Base-by-base conservation (phyloP, 2,888 invertebrate genomes). In the Chaetogeoica ovagalla region DNA sequence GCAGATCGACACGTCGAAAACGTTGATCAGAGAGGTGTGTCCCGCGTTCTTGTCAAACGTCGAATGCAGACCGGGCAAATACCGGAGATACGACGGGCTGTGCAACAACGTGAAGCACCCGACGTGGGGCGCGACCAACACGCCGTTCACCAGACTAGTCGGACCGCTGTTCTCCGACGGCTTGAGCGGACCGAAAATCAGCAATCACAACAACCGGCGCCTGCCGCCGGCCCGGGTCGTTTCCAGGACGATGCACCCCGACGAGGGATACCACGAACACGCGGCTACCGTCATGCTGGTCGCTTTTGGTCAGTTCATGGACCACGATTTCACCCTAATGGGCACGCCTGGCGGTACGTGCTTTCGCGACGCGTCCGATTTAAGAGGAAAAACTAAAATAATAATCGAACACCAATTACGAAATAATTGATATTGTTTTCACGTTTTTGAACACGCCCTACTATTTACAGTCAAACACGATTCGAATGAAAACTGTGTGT, bases 241-340 rank as follows among this genome's bases (percentile, higher is more conserved):
- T 19, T 96, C 96, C 23, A 91, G 95, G 71, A 94, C 94, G 52
- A 94, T 96, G 91, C 96, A 96, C 86, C 94, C 95, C 48, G 96
- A 96, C 85, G 94, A 95, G 83, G 95, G 95, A 59, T 95, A 91
- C 89, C 95, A 96, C 86, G 96, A 96, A 87, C 95, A 95, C 87
- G 95, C 95, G 30, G 95, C 95, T 74, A 96, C 96, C 55, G 94
- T 95, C 84, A 94, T 96, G 93, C 92, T 96, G 81, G 93, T 94
- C 84, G 95, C 96, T 82, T 96, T 96, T 95, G 96, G 96, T 84
- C 96, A 96, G 87, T 95, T 96, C 87, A 95, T 96, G 92, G 96
- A 96, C 87, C 96, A 96, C 88, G 96, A 96, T 87, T 94, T 94
- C 85, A 95, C 95, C 5, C 89, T 95, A 57, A 95, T 95, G 82